Percentiles rank a stretch among this genome's conserved stretches.
phyloP scores from a whole-genome alignment of 2,113 vertebrate genomes.

The Scalopus aquaticus region DNA sequence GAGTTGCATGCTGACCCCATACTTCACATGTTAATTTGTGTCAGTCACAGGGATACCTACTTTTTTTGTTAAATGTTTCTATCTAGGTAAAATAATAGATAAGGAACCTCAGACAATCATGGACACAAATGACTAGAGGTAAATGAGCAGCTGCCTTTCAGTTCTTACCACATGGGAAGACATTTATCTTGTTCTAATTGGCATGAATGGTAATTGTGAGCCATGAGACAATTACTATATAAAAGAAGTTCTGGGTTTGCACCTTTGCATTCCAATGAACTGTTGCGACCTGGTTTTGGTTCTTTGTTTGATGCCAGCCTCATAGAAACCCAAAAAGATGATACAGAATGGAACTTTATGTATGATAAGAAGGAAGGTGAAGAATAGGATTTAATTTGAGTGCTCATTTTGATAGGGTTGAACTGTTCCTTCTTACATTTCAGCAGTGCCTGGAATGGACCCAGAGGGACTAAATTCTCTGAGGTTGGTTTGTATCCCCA shows the following conservation, averaged over 20 bases:
- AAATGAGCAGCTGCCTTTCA: conserved; percentile 68
- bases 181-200: conserved; percentile 69
- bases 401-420: not conserved
- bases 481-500: not conserved
- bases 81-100: conserved; percentile 33
- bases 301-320: not conserved
- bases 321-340: not conserved
- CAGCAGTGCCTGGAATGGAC: not conserved
- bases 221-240: conserved; percentile 59
- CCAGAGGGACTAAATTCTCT: fast-evolving
- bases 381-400: not conserved
- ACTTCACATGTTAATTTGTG: conserved; percentile 70
- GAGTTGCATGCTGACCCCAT: conserved; percentile 59
- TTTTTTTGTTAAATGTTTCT: conserved; percentile 46
- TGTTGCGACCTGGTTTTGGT: conserved; percentile 11
- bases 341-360: not conserved
- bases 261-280: conserved; percentile 58
- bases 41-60: conserved; percentile 44
- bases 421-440: not conserved
- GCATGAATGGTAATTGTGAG: conserved; percentile 57
- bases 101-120: not conserved
- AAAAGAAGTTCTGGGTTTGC: not conserved
- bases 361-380: not conserved
- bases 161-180: conserved; percentile 42
- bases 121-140: not conserved